These are phyloP conservation scores for Andrena fulva DNA, from an alignment of 2,888 invertebrate genomes.

Conservation along the genomic window DNA sequence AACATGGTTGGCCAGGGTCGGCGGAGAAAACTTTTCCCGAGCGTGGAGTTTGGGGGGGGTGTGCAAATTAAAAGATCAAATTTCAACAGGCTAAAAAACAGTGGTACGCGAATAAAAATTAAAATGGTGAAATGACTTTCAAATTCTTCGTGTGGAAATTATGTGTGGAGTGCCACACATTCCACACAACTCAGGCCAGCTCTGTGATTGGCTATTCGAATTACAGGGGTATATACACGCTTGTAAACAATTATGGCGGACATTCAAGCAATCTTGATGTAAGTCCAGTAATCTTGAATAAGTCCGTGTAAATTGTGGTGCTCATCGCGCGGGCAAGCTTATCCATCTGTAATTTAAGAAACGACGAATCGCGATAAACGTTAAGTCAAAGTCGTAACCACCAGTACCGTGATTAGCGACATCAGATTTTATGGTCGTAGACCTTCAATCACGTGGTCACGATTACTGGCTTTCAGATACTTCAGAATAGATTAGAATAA, in stretches of 20 bases:
- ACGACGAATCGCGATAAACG: background rate
- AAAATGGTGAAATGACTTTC: too few relatives aligned
- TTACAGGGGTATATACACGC: background rate
- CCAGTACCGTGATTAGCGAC: background rate
- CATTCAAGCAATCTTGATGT: slow-evolving; percentile 1
- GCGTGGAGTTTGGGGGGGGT: too few relatives aligned
- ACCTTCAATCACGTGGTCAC: background rate
- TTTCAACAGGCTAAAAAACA: too few relatives aligned
- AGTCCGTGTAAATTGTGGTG: background rate
- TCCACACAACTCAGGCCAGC: too few relatives aligned
- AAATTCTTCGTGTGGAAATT: too few relatives aligned
- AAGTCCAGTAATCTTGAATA: too few relatives aligned
- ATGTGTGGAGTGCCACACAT: too few relatives aligned
- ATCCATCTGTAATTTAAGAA: slow-evolving; percentile 1
- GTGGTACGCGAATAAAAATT: too few relatives aligned
- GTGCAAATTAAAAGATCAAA: too few relatives aligned
- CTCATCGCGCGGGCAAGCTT: background rate
- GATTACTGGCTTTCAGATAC: slow-evolving; percentile 13
- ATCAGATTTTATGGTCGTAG: slow-evolving; percentile 2
- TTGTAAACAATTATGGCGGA: background rate
- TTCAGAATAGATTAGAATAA: background rate
- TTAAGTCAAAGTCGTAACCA: background rate
- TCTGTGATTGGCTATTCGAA: background rate
- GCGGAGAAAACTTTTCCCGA: too few relatives aligned
- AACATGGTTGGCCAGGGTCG: background rate